phyloP scores from a whole-genome alignment of 2,888 invertebrate genomes.

The Orgyia antiqua region DNA sequence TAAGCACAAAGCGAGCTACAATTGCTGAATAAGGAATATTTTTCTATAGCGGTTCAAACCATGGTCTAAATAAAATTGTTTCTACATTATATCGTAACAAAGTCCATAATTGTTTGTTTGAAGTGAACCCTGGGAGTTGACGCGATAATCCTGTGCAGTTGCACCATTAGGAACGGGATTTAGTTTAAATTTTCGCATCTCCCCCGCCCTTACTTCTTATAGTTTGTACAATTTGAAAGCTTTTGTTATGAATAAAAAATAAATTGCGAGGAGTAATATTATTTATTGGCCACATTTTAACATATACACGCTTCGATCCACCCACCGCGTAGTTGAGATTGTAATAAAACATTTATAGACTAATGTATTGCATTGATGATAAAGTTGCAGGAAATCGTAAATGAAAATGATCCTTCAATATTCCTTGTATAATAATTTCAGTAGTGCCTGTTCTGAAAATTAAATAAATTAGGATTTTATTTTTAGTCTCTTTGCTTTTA shows the following conservation, averaged over 20 bases:
- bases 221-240: conserved; percentile 42
- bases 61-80: conserved; percentile 8
- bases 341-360: conserved; percentile 5
- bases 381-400: no score
- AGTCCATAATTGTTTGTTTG: conserved; percentile 5
- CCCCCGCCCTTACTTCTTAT: conserved; percentile 35
- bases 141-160: conserved; percentile 42
- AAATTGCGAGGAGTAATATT: conserved; percentile 6
- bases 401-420: no score
- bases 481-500: no score
- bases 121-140: conserved; percentile 9
- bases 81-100: conserved; percentile 13
- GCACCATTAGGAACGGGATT: conserved; percentile 45
- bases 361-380: no score
- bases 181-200: conserved; percentile 59
- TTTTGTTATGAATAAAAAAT: conserved; percentile 32
- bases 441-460: no score
- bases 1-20: conserved; percentile 38
- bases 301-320: no score
- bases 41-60: conserved; percentile 11
- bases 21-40: conserved; percentile 28
- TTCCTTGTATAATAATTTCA: no score
- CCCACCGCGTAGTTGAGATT: no score
- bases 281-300: conserved; percentile 16
- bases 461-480: no score